A percentile compares a stretch with the other conserved stretches of the same genome.
phyloP scores from a whole-genome alignment of 2,888 invertebrate genomes.

The Sminthurides aquaticus region DNA sequence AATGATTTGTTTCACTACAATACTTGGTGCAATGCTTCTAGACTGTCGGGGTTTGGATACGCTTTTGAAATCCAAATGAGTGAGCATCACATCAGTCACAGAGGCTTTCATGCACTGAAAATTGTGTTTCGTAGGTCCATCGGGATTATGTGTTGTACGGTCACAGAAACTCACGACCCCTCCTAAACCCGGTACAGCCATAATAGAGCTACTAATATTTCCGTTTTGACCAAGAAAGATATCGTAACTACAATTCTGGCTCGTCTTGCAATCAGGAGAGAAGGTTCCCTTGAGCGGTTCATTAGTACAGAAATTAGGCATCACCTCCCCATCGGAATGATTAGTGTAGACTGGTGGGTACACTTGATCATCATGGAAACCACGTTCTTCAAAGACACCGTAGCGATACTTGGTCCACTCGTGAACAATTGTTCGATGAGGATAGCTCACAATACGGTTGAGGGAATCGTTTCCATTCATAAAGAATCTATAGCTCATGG shows the following conservation, averaged over 20 bases:
- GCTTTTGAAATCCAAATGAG: slow-evolving; percentile 52
- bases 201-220: slow-evolving; percentile 44
- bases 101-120: slow-evolving; percentile 56
- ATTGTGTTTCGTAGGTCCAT: slow-evolving; percentile 61
- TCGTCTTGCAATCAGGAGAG: slow-evolving; percentile 24
- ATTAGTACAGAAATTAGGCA: slow-evolving; percentile 45
- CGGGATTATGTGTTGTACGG: slow-evolving; percentile 55
- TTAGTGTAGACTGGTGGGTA: slow-evolving; percentile 54
- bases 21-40: slow-evolving; percentile 46
- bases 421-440: slow-evolving; percentile 47
- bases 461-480: slow-evolving; percentile 35
- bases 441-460: slow-evolving; percentile 4
- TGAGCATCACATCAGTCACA: slow-evolving; percentile 55
- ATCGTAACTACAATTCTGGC: slow-evolving; percentile 36
- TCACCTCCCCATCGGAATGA: slow-evolving; percentile 46
- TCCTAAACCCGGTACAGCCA: slow-evolving; percentile 44
- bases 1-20: slow-evolving; percentile 52
- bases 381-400: slow-evolving; percentile 62
- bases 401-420: slow-evolving; percentile 62
- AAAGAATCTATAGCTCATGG: slow-evolving; percentile 45
- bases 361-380: slow-evolving; percentile 54
- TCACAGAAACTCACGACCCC: slow-evolving; percentile 57
- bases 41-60: not conserved
- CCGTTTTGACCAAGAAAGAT: slow-evolving; percentile 36
- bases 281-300: slow-evolving; percentile 41